Evolutionary conservation across 2,888 invertebrate genomes (phyloP).

Genomic region (Phlogophora meticulosa): DNA sequence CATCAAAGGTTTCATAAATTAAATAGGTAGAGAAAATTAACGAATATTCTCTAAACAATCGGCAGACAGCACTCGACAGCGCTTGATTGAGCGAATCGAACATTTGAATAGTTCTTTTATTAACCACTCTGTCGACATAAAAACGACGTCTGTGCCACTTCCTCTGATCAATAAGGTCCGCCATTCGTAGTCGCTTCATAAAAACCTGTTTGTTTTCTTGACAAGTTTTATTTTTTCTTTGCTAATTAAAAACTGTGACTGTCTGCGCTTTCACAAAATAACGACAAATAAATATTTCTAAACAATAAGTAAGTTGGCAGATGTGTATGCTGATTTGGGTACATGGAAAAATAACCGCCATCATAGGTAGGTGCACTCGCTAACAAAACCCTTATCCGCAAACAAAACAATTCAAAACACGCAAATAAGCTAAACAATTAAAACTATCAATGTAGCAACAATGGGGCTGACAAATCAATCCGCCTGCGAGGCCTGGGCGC

Average conservation of each 20-base stretch:
- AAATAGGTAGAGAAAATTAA: slow-evolving; percentile 14
- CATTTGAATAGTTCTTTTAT: slow-evolving; percentile 54
- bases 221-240: slow-evolving; percentile 10
- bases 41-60: slow-evolving; percentile 9
- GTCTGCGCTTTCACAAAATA: neutral
- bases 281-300: neutral
- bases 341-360: too few relatives aligned
- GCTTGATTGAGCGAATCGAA: slow-evolving; percentile 44
- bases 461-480: slow-evolving; percentile 69
- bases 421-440: slow-evolving; percentile 67
- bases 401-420: slow-evolving; percentile 55
- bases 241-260: slow-evolving; percentile 25
- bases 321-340: neutral
- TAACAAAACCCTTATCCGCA: slow-evolving; percentile 43
- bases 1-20: slow-evolving; percentile 38
- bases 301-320: neutral
- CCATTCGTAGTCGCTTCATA: slow-evolving; percentile 12
- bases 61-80: slow-evolving; percentile 18
- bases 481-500: slow-evolving; percentile 60
- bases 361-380: slow-evolving; percentile 18
- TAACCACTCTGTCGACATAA: slow-evolving; percentile 34
- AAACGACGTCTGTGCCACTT: slow-evolving; percentile 47
- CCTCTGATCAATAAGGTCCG: slow-evolving; percentile 43
- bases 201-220: slow-evolving; percentile 32
- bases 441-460: slow-evolving; percentile 68